These are phyloP conservation scores for Tympanuchus pallidicinctus DNA, from an alignment of 2,113 vertebrate species.

Conservation along the genomic window DNA sequence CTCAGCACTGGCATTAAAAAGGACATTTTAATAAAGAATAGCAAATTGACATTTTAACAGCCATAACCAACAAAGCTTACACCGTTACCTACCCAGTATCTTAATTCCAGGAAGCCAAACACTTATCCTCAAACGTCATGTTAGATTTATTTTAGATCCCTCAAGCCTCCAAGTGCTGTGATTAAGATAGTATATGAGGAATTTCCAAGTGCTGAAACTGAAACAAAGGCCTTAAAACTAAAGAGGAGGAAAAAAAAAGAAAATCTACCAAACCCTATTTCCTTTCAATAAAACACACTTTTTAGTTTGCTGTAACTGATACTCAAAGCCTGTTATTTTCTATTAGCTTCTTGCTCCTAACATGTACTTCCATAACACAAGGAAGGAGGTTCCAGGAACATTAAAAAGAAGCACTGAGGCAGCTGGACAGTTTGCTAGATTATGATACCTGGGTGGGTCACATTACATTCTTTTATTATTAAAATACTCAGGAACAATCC, in stretches of 20 bases:
- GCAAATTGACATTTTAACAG: neutral
- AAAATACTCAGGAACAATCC: neutral
- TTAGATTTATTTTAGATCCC: neutral
- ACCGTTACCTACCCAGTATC: neutral
- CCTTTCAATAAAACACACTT: neutral
- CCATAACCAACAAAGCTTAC: neutral
- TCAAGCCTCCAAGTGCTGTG: neutral
- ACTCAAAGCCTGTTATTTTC: neutral
- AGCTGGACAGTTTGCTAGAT: neutral
- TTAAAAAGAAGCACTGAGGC: neutral
- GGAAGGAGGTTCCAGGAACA: neutral
- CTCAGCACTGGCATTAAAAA: neutral
- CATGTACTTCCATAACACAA: neutral
- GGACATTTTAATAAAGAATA: neutral
- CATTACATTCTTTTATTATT: conserved; percentile 35
- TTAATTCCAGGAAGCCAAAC: neutral
- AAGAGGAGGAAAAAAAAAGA: neutral
- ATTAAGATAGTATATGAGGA: neutral
- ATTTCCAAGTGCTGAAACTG: neutral
- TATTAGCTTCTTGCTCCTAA: neutral
- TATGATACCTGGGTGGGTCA: neutral
- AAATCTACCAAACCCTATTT: neutral
- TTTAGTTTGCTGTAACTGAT: neutral
- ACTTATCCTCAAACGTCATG: neutral
- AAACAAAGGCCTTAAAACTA: neutral